These are phyloP conservation scores for Pentalonia nigronervosa DNA, from an alignment of 1,140 invertebrate species.

Conservation along the genomic window DNA sequence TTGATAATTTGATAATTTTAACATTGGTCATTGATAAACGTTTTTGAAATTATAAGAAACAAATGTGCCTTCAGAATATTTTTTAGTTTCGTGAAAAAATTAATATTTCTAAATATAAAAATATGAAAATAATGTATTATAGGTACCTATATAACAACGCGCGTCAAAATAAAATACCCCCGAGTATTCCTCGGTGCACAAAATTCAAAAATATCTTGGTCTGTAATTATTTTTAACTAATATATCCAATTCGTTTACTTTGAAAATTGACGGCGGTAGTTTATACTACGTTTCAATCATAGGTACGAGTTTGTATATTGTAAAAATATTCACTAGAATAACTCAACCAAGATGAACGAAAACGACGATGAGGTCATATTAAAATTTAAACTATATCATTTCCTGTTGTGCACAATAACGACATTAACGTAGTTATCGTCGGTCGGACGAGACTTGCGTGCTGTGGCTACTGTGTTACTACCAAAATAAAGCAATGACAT, in stretches of 20 bases:
- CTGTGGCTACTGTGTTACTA: not conserved
- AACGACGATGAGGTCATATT: conserved; percentile 21
- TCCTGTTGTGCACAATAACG: not conserved
- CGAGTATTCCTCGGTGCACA: not conserved
- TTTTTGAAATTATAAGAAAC: not conserved
- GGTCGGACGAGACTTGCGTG: not conserved
- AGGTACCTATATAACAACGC: not conserved
- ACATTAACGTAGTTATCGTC: not conserved
- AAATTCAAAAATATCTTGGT: not conserved
- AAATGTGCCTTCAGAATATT: not conserved
- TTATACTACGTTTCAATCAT: not conserved
- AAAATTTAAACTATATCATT: conserved; percentile 8
- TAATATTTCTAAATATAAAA: not conserved
- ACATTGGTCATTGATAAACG: not conserved
- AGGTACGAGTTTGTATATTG: not conserved
- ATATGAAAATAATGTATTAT: not conserved
- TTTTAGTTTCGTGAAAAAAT: not conserved
- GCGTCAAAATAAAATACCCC: not conserved
- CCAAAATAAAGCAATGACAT: not conserved
- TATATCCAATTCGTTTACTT: not conserved
- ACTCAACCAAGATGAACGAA: not conserved
- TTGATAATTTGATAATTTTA: not conserved
- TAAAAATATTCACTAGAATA: not conserved
- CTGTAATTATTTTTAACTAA: not conserved
- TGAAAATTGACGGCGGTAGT: not conserved